Evolutionary conservation across 2,797 vertebrate species (phyloP).

Genomic region (Furcifer pardalis): DNA sequence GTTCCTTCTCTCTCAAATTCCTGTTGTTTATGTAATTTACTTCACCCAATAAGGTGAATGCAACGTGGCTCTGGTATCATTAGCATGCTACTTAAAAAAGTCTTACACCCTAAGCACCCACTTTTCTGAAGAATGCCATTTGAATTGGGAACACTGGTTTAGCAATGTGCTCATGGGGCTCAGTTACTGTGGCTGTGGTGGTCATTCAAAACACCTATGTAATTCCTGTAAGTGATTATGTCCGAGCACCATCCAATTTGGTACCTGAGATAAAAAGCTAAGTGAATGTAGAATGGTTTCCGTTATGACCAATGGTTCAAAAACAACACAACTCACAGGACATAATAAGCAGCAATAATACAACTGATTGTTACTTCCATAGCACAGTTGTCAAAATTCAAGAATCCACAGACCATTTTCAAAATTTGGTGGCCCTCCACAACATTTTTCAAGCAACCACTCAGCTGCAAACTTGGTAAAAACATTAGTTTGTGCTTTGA

Average conservation of each 20-base stretch:
- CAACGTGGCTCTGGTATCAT: not conserved
- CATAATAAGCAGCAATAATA: not conserved
- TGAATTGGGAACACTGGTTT: not conserved
- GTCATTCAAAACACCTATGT: not conserved
- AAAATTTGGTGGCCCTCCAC: not conserved
- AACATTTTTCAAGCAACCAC: not conserved
- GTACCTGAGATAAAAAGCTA: not conserved
- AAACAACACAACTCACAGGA: not conserved
- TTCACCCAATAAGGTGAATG: not conserved
- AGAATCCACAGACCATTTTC: not conserved
- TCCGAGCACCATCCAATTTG: not conserved
- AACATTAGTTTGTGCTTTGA: not conserved
- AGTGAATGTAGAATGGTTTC: not conserved
- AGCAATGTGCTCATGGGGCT: not conserved
- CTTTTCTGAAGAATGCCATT: not conserved
- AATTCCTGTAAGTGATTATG: not conserved
- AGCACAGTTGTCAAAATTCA: not conserved
- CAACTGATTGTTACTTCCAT: not conserved
- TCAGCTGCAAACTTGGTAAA: not conserved
- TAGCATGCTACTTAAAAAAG: not conserved
- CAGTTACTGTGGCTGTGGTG: not conserved
- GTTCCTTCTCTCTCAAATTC: not conserved
- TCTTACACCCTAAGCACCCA: not conserved
- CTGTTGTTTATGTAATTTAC: not conserved
- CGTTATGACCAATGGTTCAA: not conserved